Conservation (phyloP, 1,140 invertebrate genomes). For the Cryptotermes secundus region DNA sequence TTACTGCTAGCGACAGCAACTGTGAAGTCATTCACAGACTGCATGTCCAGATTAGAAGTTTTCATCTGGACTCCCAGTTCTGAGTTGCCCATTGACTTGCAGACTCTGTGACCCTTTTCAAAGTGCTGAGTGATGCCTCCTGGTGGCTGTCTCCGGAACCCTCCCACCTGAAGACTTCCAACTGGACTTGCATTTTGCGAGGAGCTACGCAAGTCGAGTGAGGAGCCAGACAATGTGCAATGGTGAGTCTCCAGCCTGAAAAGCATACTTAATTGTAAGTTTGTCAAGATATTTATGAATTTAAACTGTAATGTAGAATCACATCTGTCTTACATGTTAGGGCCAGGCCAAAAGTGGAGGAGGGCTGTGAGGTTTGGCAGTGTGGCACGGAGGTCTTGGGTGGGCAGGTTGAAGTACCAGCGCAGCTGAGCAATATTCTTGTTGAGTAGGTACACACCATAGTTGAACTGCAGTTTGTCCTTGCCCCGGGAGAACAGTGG, state of each 20-base stretch:
- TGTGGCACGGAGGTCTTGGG: slow-evolving; percentile 69
- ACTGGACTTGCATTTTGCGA: slow-evolving; percentile 44
- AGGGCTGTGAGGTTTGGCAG: slow-evolving; percentile 69
- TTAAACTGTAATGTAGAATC: background rate
- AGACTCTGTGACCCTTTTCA: slow-evolving; percentile 33
- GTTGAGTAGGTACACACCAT: slow-evolving; percentile 83
- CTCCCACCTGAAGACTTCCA: slow-evolving; percentile 39
- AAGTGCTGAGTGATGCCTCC: background rate
- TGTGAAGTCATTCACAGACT: slow-evolving; percentile 22
- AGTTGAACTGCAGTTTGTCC: slow-evolving; percentile 72
- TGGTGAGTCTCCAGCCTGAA: slow-evolving; percentile 50
- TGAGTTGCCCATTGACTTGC: slow-evolving; percentile 30
- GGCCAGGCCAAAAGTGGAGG: slow-evolving; percentile 52
- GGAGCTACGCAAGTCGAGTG: slow-evolving; percentile 47
- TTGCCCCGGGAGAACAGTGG: slow-evolving; percentile 75
- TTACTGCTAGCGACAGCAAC: background rate
- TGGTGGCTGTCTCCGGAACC: background rate
- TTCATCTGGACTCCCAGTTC: slow-evolving; percentile 35
- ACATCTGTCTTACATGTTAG: slow-evolving; percentile 23
- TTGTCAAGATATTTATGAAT: background rate
- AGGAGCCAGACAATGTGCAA: slow-evolving; percentile 52
- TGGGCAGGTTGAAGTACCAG: slow-evolving; percentile 69
- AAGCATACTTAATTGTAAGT: background rate
- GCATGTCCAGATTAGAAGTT: slow-evolving; percentile 34
- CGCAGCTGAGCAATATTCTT: slow-evolving; percentile 84